Evolutionary conservation across 2,113 vertebrate genomes (phyloP), one percentile per base, ranked within the genome.

Genomic region (Rhinichthys klamathensis): DNA sequence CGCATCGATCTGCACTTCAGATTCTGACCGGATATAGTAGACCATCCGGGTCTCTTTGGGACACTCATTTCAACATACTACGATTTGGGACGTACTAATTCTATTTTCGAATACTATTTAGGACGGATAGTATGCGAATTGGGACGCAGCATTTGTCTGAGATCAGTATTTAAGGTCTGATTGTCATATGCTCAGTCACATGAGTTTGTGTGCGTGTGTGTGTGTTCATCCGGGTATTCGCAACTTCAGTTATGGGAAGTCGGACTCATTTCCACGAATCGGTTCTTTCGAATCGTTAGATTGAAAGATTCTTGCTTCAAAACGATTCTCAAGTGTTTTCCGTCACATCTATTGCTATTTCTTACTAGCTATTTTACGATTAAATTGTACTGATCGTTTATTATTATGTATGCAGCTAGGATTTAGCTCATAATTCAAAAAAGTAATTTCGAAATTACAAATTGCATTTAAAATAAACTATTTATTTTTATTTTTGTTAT

Each of bases 161-260:
- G 60, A 81, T 81, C 61, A 67, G 41, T 23, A 7, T 49, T 49
- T 18, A 82, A 38, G 49, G 12, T 41, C 35, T 25, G 32, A 12
- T 10, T 6, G 65, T 87, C 87, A 89, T 86, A 80, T 89, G 89
- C n/a, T 80, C 7, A 16, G 70, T 91, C 90, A 91, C 89, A 88
- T 91, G 90, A 84, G 35, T n/a, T 30, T 79, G 44, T 27, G 3
- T 4, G 73, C 9, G 25, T 2, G 4, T 16, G 25, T 27, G 49
- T 69, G 23, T 1, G 60, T 12, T 3, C 67, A 58, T 83, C 80
- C 67, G 67, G 67, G 67, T 56, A 72, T 12, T 12, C 3, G 8
- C 80, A 25, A 67, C 65, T 58, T 72, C 41, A 23, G 10, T 46
- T 76, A 4, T 18, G 41, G 44, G n/a, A 54, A 54, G 16, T 76